Base-by-base conservation (phyloP, 2,888 invertebrate genomes). In the Iphiclides podalirius region DNA sequence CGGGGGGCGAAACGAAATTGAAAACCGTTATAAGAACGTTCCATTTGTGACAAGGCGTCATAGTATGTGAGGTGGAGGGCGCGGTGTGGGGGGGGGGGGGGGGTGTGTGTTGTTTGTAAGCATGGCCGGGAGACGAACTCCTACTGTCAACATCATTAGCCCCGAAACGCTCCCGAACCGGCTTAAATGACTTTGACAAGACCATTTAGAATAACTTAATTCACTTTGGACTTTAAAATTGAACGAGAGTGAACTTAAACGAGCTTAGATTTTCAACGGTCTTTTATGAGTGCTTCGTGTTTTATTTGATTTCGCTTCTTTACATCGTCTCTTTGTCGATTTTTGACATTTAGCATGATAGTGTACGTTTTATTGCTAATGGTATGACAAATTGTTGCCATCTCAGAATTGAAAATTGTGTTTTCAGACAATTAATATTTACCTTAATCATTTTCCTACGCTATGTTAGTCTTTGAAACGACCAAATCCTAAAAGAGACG, bases 61-160 rank as follows among this genome's bases (percentile, higher is more conserved):
- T n/a, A n/a, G n/a, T n/a, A n/a, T n/a, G n/a, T n/a, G n/a, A n/a
- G n/a, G n/a, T n/a, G 20, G 6, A 20, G 4, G 20, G 20, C 20
- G 4, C 3, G 3, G 20, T 20, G 20, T 20, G 20, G 20, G 20
- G 3, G 4, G 20, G 20, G 20, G 6, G 20, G 6, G 6, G 20
- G 4, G 20, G 20, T n/a, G n/a, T n/a, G n/a, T n/a, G n/a, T n/a
- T n/a, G n/a, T n/a, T n/a, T n/a, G n/a, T n/a, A n/a, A n/a, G n/a
- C n/a, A n/a, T n/a, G n/a, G n/a, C n/a, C n/a, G 20, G 6, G 3
- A 20, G 20, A 20, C 16, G 16, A 17, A 66, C 67, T 67, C 79
- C 74, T 80, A 80, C 82, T 83, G 82, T 83, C 84, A 85, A 86
- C 83, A 84, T 86, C 84, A 83, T 85, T 84, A 84, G 80, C 67